Conservation (phyloP, 2,113 vertebrate genomes). For the Macrotis lagotis region DNA sequence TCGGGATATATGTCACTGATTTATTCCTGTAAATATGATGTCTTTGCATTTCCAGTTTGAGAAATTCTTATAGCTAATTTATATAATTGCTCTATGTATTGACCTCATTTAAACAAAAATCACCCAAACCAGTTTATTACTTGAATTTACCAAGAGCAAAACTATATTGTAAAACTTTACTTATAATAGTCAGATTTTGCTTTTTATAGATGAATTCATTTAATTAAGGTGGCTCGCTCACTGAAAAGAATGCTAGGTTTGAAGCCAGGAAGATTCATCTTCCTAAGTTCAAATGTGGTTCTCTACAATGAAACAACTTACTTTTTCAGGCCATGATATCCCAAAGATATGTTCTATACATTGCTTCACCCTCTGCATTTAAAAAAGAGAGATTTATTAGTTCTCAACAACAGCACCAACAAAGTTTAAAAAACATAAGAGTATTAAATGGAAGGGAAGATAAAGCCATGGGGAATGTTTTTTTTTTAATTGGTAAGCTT, state of each 20-base stretch:
- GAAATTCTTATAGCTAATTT: conserved; percentile 18
- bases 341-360: too few species aligned
- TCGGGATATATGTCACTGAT: background rate
- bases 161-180: background rate
- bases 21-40: conserved; percentile 5
- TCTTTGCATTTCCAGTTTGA: conserved; percentile 33
- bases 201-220: conserved; percentile 20
- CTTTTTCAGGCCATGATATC: too few species aligned
- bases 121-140: conserved; percentile 11
- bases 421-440: conserved; percentile 34
- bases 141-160: conserved; percentile 14
- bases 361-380: too few species aligned
- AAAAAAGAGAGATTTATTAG: too few species aligned
- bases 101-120: conserved; percentile 35
- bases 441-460: conserved; percentile 41
- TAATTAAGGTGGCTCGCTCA: background rate
- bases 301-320: too few species aligned
- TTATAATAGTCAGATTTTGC: conserved; percentile 29
- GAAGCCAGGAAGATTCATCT: too few species aligned
- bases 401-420: background rate
- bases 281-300: too few species aligned
- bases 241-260: too few species aligned
- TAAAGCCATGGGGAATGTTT: background rate
- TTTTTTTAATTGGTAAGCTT: background rate
- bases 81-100: conserved; percentile 26